Percentiles rank a stretch among this genome's conserved stretches.
Conservation (phyloP, 2,797 vertebrate species). For the Fistularia commersonii region DNA sequence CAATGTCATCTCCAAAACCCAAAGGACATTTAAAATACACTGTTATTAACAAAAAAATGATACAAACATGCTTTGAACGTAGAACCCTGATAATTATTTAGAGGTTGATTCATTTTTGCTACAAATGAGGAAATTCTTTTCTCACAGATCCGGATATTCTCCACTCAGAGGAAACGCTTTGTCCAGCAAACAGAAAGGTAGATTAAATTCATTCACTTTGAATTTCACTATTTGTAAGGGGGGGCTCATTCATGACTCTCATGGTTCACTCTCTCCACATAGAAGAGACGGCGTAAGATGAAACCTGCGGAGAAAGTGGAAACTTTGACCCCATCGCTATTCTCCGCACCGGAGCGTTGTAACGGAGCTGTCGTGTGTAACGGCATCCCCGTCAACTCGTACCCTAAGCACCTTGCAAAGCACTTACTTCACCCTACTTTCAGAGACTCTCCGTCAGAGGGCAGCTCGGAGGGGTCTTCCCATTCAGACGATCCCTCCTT, state of each 20-base stretch:
- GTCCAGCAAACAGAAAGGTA: constrained; percentile 87
- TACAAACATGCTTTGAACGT: too few species aligned
- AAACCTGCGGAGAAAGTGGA: constrained; percentile 55
- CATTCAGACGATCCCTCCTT: constrained; percentile 94
- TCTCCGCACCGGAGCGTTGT: constrained; percentile 35
- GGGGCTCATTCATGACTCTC: background rate
- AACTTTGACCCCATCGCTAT: constrained; percentile 48
- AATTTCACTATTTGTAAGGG: too few species aligned
- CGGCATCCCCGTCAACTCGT: constrained; percentile 9
- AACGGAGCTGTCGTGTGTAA: constrained; percentile 47
- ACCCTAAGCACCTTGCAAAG: constrained; percentile 19
- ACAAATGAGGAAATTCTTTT: background rate
- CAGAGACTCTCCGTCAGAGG: constrained; percentile 79
- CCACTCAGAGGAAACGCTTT: constrained; percentile 83
- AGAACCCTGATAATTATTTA: too few species aligned
- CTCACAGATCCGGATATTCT: constrained; percentile 78
- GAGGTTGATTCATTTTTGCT: background rate
- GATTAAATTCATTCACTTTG: too few species aligned
- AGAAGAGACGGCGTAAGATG: constrained; percentile 61
- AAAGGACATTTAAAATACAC: too few species aligned
- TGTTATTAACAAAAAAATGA: too few species aligned
- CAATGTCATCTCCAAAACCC: too few species aligned
- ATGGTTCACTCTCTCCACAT: constrained; percentile 2
- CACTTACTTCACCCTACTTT: constrained; percentile 48
- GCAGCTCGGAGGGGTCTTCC: constrained; percentile 88